Evolutionary conservation across 2,113 vertebrate genomes (phyloP).

Genomic region (Odobenus rosmarus): DNA sequence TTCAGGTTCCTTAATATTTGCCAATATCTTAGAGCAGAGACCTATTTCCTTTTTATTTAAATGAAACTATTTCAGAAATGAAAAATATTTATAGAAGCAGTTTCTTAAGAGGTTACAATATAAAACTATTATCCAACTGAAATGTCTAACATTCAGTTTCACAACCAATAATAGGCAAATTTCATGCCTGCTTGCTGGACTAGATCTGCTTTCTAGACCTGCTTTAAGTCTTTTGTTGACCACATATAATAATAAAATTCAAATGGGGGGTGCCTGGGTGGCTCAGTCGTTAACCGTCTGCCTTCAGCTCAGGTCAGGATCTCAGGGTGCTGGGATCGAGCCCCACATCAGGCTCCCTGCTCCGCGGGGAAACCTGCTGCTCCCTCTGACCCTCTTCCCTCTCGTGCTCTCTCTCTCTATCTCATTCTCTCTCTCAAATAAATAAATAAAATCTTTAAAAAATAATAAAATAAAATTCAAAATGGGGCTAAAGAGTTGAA

Average conservation of each 20-base stretch:
- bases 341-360: no score
- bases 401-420: no score
- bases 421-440: no score
- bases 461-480: neutral
- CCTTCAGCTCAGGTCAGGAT: no score
- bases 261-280: no score
- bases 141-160: neutral
- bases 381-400: no score
- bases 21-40: neutral
- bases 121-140: neutral
- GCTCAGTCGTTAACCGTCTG: no score
- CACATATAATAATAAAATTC: neutral
- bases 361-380: no score
- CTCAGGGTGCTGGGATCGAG: no score
- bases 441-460: no score
- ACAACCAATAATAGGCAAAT: neutral
- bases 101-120: neutral
- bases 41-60: neutral
- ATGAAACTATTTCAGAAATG: neutral
- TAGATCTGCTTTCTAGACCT: neutral
- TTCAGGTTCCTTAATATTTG: constrained; percentile 30
- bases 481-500: neutral
- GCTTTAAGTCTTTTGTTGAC: neutral
- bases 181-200: neutral
- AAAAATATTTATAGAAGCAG: neutral